Conservation (phyloP, 2,797 vertebrate species). For the Crocodylus rhombifer region DNA sequence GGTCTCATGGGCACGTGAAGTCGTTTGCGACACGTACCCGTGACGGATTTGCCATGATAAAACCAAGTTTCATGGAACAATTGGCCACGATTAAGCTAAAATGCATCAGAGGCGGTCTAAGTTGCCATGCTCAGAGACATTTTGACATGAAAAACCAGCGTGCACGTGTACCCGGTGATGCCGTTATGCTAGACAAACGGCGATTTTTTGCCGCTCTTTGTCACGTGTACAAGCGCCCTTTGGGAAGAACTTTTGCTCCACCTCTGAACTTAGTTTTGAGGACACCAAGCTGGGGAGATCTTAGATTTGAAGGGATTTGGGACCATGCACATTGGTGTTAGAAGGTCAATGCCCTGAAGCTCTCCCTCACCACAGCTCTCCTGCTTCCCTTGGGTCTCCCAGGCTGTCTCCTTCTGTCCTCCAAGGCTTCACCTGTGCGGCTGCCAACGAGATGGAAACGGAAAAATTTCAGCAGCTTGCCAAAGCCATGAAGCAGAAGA, state of each 20-base stretch:
- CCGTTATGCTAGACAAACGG: neutral
- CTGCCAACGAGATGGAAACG: neutral
- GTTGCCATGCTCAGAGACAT: too few species aligned
- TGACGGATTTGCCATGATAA: too few species aligned
- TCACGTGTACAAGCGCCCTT: neutral
- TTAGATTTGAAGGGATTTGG: neutral
- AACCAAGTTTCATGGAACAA: too few species aligned
- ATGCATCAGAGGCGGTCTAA: too few species aligned
- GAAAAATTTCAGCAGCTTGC: constrained; percentile 53
- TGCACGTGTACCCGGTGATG: too few species aligned
- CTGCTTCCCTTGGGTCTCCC: neutral
- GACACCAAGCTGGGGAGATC: neutral
- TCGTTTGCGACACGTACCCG: too few species aligned
- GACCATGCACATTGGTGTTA: neutral
- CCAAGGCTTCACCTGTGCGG: constrained; percentile 67
- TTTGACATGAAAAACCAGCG: too few species aligned
- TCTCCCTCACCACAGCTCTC: neutral
- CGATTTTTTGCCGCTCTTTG: too few species aligned
- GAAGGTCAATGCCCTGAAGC: neutral
- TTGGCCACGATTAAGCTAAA: too few species aligned
- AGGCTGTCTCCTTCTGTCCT: constrained; percentile 72
- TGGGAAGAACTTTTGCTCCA: neutral
- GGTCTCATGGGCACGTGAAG: neutral
- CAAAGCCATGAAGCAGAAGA: constrained; percentile 51
- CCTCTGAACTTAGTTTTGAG: neutral